Evolutionary conservation across 2,888 invertebrate species (phyloP).

Genomic region (Altica lythri): DNA sequence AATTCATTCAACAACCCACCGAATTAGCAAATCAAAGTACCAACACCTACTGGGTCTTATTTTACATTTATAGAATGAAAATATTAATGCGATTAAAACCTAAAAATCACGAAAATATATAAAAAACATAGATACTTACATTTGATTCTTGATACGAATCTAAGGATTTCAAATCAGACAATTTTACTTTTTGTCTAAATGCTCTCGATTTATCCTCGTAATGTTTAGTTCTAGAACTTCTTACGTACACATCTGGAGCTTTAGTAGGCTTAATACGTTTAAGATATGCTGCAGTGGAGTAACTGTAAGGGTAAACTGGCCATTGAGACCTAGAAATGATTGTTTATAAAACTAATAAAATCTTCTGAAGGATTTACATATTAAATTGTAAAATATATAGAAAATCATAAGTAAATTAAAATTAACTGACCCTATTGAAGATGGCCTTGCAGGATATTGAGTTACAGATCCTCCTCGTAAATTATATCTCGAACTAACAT

Average conservation of each 20-base stretch:
- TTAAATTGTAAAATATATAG: too few relatives aligned
- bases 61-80: too few relatives aligned
- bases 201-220: slow-evolving; percentile 45
- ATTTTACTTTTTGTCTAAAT: slow-evolving; percentile 38
- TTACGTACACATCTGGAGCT: slow-evolving; percentile 37
- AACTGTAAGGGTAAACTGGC: slow-evolving; percentile 20
- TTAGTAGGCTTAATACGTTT: slow-evolving; percentile 14
- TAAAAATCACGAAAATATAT: too few relatives aligned
- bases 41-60: too few relatives aligned
- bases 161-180: slow-evolving; percentile 32
- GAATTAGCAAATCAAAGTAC: too few relatives aligned
- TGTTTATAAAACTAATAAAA: slow-evolving; percentile 2
- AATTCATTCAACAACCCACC: too few relatives aligned
- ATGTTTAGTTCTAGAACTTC: slow-evolving; percentile 48
- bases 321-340: slow-evolving; percentile 20
- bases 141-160: slow-evolving; percentile 28
- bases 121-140: too few relatives aligned
- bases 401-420: background rate
- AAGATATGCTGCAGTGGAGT: slow-evolving; percentile 9
- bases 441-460: slow-evolving; percentile 25
- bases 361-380: too few relatives aligned
- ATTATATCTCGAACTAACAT: slow-evolving; percentile 29
- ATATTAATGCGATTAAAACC: too few relatives aligned
- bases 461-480: slow-evolving; percentile 24
- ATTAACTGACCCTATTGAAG: slow-evolving; percentile 24